Percentiles rank a stretch among this genome's conserved stretches.
phyloP scores from a whole-genome alignment of 2,797 vertebrate species.

The Anabacerthia variegaticeps region DNA sequence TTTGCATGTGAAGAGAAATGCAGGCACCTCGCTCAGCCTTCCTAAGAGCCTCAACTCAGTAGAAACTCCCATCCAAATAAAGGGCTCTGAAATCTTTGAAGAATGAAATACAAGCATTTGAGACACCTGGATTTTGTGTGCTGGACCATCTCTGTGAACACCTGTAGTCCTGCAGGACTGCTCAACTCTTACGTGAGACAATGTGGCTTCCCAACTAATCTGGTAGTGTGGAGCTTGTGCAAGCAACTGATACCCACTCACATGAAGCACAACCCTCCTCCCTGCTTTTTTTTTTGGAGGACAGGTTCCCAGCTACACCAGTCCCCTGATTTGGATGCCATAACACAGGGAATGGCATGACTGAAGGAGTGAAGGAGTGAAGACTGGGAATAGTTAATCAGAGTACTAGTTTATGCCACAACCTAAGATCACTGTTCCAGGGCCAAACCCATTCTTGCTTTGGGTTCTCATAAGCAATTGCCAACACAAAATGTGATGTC shows the following conservation, averaged over 20 bases:
- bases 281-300: not conserved
- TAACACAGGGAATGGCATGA: not conserved
- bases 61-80: not conserved
- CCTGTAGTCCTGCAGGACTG: not conserved
- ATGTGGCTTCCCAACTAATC: not conserved
- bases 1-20: not conserved
- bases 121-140: not conserved
- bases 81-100: not conserved
- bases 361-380: not conserved
- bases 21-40: not conserved
- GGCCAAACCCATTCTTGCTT: not conserved
- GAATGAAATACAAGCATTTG: not conserved
- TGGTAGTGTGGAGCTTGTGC: not conserved
- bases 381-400: not conserved
- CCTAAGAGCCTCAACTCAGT: not conserved
- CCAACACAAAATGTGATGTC: not conserved
- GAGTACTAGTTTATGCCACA: not conserved
- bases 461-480: not conserved
- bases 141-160: not conserved
- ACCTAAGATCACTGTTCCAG: not conserved
- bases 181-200: not conserved
- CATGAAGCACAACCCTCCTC: not conserved
- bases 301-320: not conserved
- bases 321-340: not conserved
- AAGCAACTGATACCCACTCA: fast-evolving